Percentiles rank a stretch among this genome's conserved stretches.
Conservation (phyloP, 2,113 vertebrate species). For the Syngnathus scovelli region DNA sequence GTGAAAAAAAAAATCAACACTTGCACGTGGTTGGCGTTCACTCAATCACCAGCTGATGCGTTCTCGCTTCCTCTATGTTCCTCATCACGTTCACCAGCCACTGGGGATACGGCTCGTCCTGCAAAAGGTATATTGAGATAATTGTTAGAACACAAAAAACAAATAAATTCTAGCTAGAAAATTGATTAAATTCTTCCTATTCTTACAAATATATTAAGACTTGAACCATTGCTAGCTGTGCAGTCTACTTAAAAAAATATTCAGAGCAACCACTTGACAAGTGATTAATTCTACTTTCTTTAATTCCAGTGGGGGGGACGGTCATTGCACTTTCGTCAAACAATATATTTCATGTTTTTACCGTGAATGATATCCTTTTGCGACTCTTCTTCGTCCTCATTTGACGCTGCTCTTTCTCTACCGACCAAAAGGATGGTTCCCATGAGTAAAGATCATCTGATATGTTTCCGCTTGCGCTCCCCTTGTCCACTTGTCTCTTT, state of each 20-base stretch:
- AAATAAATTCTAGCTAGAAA: neutral
- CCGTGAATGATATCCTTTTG: neutral
- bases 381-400: neutral
- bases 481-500: too few relatives aligned
- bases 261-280: too few relatives aligned
- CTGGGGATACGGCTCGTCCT: constrained; percentile 29
- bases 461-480: neutral
- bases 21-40: constrained; percentile 10
- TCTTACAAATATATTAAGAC: neutral
- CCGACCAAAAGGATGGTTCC: neutral
- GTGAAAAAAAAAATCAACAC: neutral
- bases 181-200: neutral
- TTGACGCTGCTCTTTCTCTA: neutral
- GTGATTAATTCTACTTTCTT: too few relatives aligned
- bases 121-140: neutral
- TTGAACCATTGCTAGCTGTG: too few relatives aligned
- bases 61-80: constrained; percentile 75
- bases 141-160: neutral
- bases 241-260: too few relatives aligned
- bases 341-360: neutral
- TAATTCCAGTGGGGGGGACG: too few relatives aligned
- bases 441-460: neutral
- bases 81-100: constrained; percentile 74
- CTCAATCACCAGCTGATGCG: constrained; percentile 71
- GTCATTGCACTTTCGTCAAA: too few relatives aligned